These are phyloP conservation scores for Hoplias malabaricus DNA, from an alignment of 2,113 vertebrate genomes.

Conservation along the genomic window DNA sequence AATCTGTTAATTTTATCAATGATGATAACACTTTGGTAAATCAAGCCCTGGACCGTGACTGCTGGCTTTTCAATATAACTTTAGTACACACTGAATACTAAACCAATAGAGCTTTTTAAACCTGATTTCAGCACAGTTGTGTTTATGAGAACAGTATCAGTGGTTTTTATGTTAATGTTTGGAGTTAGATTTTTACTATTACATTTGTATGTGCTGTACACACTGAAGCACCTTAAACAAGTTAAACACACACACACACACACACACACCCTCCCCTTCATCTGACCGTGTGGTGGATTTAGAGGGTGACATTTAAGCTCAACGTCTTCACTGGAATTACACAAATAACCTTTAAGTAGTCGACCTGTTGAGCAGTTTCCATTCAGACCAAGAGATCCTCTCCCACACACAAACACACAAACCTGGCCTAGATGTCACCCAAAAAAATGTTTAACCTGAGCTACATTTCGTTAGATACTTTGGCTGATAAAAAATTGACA, in stretches of 20 bases:
- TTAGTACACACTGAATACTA: too few relatives aligned
- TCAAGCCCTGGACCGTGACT: too few relatives aligned
- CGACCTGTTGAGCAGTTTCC: not conserved
- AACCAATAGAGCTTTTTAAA: too few relatives aligned
- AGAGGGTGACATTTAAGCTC: conserved; percentile 33
- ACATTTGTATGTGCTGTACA: not conserved
- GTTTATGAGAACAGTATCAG: too few relatives aligned
- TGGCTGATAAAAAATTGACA: too few relatives aligned
- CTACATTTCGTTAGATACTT: not conserved
- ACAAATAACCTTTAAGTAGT: conserved; percentile 42
- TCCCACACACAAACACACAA: not conserved
- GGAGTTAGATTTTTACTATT: too few relatives aligned
- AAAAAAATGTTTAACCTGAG: too few relatives aligned
- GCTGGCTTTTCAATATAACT: too few relatives aligned
- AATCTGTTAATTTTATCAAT: too few relatives aligned
- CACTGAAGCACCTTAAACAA: not conserved
- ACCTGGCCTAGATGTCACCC: not conserved
- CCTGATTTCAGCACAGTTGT: too few relatives aligned
- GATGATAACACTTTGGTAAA: too few relatives aligned
- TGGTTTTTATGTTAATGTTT: too few relatives aligned
- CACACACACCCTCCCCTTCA: not conserved
- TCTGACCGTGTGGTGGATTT: conserved; percentile 25
- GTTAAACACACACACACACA: not conserved
- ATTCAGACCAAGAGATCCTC: not conserved
- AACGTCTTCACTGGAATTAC: conserved; percentile 34